Evolutionary conservation across 2,888 invertebrate genomes (phyloP), one percentile per base, ranked within the genome.

Genomic region (Gryllus longicercus): DNA sequence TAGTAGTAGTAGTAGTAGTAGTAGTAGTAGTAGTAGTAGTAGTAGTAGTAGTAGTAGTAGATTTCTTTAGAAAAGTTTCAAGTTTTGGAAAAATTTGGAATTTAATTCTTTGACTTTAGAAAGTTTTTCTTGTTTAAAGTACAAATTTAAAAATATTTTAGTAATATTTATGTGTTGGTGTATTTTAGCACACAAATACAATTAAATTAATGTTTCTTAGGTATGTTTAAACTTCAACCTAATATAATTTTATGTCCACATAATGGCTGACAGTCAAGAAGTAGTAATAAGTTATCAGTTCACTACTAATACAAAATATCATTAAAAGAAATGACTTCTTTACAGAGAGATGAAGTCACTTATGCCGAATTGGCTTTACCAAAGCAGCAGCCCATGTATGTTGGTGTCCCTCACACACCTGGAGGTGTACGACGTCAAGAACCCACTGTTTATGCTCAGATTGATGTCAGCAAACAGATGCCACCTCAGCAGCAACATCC

Each of bases 381-480:
- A 78, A 85, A 86, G 81, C 85, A 84, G 80, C 85, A 85, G 80
- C 84, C 84, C 74, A 83, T 76, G 74, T 76, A 83, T 83, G 50
- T 81, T 82, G 79, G 82, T 83, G 50, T 82, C 81, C 76, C 81
- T 79, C 85, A 86, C 87, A 84, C 87, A 85, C 75, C 83, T 83
- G 4, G 86, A 86, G 81, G 50, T 10, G 87, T 87, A 81, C 85
- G 87, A 77, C 85, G 87, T 77, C 87, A 86, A 82, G 89, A 90
- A 84, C 89, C 89, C 51, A 90, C 89, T n/a, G 88, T 90, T 76
- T 90, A 90, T 85, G 90, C 90, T 79, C 90, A 90, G 85, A 88
- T 90, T 82, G 89, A 90, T 83, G 87, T 89, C 80, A 84, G 84
- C 86, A 88, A 84, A 85, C 87, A 83, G 81, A 63, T 63, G 63